Base-by-base conservation (phyloP, 2,797 vertebrate species). In the Alosa sapidissima region DNA sequence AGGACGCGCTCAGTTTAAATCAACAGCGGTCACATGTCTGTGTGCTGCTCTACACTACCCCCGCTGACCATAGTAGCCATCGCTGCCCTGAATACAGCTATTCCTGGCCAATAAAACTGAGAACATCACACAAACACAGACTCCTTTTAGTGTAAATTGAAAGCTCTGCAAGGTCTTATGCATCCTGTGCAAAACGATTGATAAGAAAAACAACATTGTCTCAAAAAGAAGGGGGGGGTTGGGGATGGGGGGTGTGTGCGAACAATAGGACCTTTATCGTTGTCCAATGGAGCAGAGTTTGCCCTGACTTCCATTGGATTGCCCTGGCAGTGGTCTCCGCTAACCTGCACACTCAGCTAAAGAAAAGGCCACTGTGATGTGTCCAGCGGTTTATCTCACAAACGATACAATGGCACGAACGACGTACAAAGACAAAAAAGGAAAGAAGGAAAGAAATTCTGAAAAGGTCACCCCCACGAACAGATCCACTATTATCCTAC, bases 151-250 rank as follows among this genome's bases (percentile, higher is more conserved):
- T 16, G 45, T 51, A 49, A n/a, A 47, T 16, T 13, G 54, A 78
- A 60, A 62, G 45, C 54, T 81, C 52, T 33, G 51, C 48, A 84
- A 81, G 78, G 55, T 82, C 81, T 65, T 28, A 49, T 21, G 84
- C 84, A 83, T 81, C 81, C 55, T 81, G 41, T 81, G 14, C 41
- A 52, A 45, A 47, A 81, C 82, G 54, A 51, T 78, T 81, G 16
- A 84, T 1, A 87, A 84, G 81, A 81, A 51, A 87, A 78, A 85
- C 84, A 54, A 84, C 84, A 87, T 85, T 85, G 85, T 85, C 85
- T 82, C 58, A 58, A 24, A 84, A 52, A 33, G 7, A 5, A 28
- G 14, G 16, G 72, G 16, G 14, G 36, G 33, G 65, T 3, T 28
- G n/a, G 28, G 65, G 28, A 7, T 2, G 33, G 68, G 33, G 55